Evolutionary conservation across 1,140 invertebrate species (phyloP).

Genomic region (Drosophila erecta): DNA sequence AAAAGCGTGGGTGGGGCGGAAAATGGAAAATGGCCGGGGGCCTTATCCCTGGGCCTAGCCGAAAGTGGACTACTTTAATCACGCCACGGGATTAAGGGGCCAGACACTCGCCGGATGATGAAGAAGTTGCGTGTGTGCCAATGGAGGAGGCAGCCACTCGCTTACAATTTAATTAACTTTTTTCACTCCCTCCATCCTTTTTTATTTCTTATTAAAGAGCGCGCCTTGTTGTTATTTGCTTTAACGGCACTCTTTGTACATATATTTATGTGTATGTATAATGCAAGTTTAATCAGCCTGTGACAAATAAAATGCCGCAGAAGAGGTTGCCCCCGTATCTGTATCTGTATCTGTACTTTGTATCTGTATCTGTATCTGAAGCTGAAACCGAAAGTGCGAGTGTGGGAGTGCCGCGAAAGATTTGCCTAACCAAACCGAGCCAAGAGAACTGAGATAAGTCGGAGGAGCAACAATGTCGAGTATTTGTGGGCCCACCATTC

Average conservation of each 20-base stretch:
- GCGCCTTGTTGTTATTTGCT: conserved; percentile 64
- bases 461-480: conserved; percentile 47
- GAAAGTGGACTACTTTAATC: conserved; percentile 77
- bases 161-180: conserved; percentile 82
- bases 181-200: conserved; percentile 21
- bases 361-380: conserved; percentile 16
- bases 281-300: conserved; percentile 80
- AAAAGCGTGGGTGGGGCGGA: background rate
- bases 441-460: conserved; percentile 61
- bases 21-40: conserved; percentile 2
- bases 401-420: conserved; percentile 46
- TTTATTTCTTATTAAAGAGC: conserved; percentile 74
- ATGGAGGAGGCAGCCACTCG: conserved; percentile 18
- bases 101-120: conserved; percentile 63
- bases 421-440: conserved; percentile 63
- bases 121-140: conserved; percentile 74
- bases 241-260: conserved; percentile 76
- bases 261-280: conserved; percentile 51
- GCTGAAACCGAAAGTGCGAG: conserved; percentile 7
- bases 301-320: conserved; percentile 55
- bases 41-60: conserved; percentile 35
- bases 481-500: conserved; percentile 33
- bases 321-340: conserved; percentile 32
- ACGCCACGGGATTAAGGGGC: conserved; percentile 79
- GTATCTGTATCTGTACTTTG: conserved; percentile 8